These are phyloP conservation scores for Sclerodermus sp. DNA, from an alignment of 2,888 invertebrate genomes.

Conservation along the genomic window DNA sequence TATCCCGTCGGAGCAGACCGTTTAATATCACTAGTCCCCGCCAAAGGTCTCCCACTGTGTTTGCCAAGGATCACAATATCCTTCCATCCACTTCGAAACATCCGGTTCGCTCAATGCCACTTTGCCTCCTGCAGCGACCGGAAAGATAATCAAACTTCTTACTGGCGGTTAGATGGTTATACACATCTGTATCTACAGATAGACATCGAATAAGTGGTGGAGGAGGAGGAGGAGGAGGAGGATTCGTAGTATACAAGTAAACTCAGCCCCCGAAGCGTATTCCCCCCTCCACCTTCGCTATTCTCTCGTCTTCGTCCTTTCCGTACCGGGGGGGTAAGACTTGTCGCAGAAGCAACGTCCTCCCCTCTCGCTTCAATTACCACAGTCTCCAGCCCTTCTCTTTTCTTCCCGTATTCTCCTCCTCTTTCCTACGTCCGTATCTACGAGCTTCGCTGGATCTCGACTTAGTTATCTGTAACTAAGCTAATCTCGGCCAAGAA, in stretches of 20 bases:
- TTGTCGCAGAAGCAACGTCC: too few species aligned
- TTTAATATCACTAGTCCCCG: constrained; percentile 4
- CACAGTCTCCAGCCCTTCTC: too few species aligned
- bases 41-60: constrained; percentile 7
- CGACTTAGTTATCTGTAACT: constrained; percentile 50
- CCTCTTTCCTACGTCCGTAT: constrained; percentile 24
- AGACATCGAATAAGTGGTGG: too few species aligned
- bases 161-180: constrained; percentile 11
- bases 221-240: too few species aligned
- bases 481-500: constrained; percentile 50
- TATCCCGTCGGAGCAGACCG: neutral
- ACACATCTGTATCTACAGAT: constrained; percentile 2
- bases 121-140: constrained; percentile 22
- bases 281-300: too few species aligned
- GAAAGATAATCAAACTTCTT: constrained; percentile 42
- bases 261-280: too few species aligned
- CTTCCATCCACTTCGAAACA: constrained; percentile 24
- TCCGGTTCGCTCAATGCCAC: constrained; percentile 14
- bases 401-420: constrained; percentile 8
- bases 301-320: too few species aligned
- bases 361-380: too few species aligned
- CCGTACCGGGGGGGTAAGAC: too few species aligned
- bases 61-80: constrained; percentile 37
- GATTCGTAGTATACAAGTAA: too few species aligned
- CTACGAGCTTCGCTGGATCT: constrained; percentile 30